phyloP scores from a whole-genome alignment of 2,888 invertebrate genomes.

The Lasiommata megera region DNA sequence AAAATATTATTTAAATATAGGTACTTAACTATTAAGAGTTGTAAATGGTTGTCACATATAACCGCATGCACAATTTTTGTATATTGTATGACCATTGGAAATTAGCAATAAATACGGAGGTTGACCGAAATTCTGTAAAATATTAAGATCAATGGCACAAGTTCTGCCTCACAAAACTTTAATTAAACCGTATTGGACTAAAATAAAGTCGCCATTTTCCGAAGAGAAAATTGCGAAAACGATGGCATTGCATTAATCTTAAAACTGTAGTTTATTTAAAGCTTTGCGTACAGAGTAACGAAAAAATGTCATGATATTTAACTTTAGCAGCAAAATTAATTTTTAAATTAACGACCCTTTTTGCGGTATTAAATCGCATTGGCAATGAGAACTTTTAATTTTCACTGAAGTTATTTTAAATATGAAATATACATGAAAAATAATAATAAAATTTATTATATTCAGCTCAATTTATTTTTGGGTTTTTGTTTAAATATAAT shows the following conservation, averaged over 20 bases:
- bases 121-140: slow-evolving; percentile 12
- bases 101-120: slow-evolving; percentile 12
- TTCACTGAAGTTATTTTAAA: neutral
- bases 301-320: neutral
- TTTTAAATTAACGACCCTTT: no score
- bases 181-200: neutral
- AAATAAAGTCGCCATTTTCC: neutral
- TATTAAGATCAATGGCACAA: neutral
- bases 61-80: slow-evolving; percentile 26
- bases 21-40: slow-evolving; percentile 18
- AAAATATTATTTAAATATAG: slow-evolving; percentile 19
- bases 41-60: slow-evolving; percentile 18
- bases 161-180: neutral
- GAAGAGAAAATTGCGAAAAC: neutral
- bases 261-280: neutral
- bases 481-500: neutral
- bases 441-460: no score
- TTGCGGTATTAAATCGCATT: no score
- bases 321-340: neutral
- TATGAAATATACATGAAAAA: neutral
- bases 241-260: neutral
- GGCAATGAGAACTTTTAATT: neutral
- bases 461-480: neutral
- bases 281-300: neutral
- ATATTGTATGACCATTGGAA: slow-evolving; percentile 12